phyloP scores from a whole-genome alignment of 2,113 vertebrate species.

The Xiphophorus maculatus region DNA sequence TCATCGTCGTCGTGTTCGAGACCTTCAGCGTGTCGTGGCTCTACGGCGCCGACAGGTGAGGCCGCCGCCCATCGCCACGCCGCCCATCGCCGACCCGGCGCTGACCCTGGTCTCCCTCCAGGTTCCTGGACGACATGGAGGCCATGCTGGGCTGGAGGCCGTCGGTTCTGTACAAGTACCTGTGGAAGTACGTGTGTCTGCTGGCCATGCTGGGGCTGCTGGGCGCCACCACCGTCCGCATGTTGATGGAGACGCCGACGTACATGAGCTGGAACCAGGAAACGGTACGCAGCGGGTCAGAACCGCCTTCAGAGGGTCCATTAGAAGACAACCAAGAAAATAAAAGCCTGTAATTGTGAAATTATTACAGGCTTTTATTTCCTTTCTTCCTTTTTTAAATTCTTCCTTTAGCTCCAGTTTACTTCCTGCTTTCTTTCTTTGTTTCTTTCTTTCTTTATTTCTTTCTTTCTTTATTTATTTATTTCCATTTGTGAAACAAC shows the following conservation, averaged over 20 bases:
- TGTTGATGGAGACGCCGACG: constrained; percentile 67
- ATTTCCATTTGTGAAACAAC: no score
- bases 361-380: no score
- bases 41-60: constrained; percentile 85
- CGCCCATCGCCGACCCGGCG: no score
- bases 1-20: constrained; percentile 83
- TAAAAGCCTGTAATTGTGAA: no score
- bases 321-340: no score
- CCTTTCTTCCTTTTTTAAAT: no score
- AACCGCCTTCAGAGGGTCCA: no score
- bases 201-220: constrained; percentile 81
- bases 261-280: constrained; percentile 82
- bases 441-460: no score
- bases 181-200: constrained; percentile 84
- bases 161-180: constrained; percentile 75
- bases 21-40: constrained; percentile 85
- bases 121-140: constrained; percentile 83
- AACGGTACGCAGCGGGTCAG: constrained; percentile 50
- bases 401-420: no score
- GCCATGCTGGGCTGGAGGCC: constrained; percentile 79
- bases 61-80: neutral
- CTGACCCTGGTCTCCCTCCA: constrained; percentile 4
- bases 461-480: no score
- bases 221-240: constrained; percentile 66
- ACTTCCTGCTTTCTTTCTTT: no score